These are phyloP conservation scores for Furcula furcula DNA, from an alignment of 2,888 invertebrate species.

Conservation along the genomic window DNA sequence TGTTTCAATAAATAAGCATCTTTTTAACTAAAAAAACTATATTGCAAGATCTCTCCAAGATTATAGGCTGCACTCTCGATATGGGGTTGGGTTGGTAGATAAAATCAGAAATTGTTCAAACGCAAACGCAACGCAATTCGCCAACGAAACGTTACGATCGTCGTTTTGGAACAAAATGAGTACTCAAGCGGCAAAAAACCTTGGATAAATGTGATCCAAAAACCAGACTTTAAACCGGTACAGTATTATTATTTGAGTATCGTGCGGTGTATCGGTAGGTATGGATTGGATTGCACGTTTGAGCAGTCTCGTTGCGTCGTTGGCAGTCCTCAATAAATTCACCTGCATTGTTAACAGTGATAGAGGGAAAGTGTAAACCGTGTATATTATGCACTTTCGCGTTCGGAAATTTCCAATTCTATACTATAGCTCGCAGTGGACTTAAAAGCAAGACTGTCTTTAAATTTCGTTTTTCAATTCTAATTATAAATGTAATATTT, in stretches of 20 bases:
- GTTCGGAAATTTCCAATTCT: constrained; percentile 7
- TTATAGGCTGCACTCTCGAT: constrained; percentile 22
- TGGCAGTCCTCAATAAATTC: constrained; percentile 42
- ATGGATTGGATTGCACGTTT: constrained; percentile 38
- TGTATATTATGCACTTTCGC: constrained; percentile 13
- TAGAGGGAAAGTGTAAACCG: constrained; percentile 32
- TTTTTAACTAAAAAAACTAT: too few relatives aligned
- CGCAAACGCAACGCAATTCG: too few relatives aligned
- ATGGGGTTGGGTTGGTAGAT: constrained; percentile 15
- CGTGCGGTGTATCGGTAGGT: constrained; percentile 25
- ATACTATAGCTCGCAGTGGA: too few relatives aligned
- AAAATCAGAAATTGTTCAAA: too few relatives aligned
- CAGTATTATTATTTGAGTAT: constrained; percentile 23
- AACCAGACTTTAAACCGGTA: constrained; percentile 25
- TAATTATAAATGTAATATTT: too few relatives aligned
- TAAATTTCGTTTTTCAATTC: too few relatives aligned
- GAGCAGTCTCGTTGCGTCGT: constrained; percentile 33
- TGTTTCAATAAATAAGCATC: too few relatives aligned
- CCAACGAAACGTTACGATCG: constrained; percentile 7
- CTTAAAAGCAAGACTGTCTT: too few relatives aligned
- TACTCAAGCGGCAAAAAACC: constrained; percentile 26
- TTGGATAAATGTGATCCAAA: constrained; percentile 26
- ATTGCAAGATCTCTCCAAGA: constrained; percentile 7
- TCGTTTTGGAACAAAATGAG: constrained; percentile 24
- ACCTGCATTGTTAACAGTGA: constrained; percentile 28